Percentiles rank a stretch among this genome's conserved stretches.
These are phyloP conservation scores for Drosophila eohydei DNA, from an alignment of 2,888 invertebrate species.

Conservation along the genomic window DNA sequence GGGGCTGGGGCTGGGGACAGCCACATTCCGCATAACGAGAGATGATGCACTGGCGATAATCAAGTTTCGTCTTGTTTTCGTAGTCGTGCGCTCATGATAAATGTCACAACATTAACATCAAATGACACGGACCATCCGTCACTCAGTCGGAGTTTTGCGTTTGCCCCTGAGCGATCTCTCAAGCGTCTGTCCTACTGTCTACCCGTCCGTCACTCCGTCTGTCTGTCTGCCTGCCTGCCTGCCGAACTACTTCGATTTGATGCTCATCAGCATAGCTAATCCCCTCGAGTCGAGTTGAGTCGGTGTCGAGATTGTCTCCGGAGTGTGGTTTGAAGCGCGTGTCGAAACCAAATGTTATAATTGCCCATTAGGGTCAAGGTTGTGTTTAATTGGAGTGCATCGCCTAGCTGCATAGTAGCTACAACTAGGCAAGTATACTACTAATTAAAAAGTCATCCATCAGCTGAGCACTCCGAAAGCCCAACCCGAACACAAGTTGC, in stretches of 20 bases:
- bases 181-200: constrained; percentile 13
- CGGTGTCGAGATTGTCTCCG: constrained; percentile 56
- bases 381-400: constrained; percentile 62
- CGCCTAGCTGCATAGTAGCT: constrained; percentile 32
- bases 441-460: constrained; percentile 82
- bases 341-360: constrained; percentile 59
- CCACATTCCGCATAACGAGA: constrained; percentile 68
- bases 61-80: constrained; percentile 79
- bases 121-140: constrained; percentile 85
- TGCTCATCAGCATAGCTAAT: constrained; percentile 69
- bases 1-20: constrained; percentile 45
- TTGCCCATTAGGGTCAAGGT: constrained; percentile 75
- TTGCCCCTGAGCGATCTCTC: constrained; percentile 71
- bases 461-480: constrained; percentile 33
- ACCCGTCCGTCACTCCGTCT: constrained; percentile 15
- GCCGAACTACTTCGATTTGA: constrained; percentile 72
- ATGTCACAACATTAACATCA: constrained; percentile 85
- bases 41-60: constrained; percentile 80
- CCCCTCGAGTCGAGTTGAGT: constrained; percentile 58
- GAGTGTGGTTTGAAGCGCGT: constrained; percentile 42
- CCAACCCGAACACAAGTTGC: constrained; percentile 6
- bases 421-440: constrained; percentile 28
- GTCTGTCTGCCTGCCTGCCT: constrained; percentile 37
- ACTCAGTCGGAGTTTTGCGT: constrained; percentile 80
- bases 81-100: constrained; percentile 83